phyloP scores from a whole-genome alignment of 1,140 invertebrate genomes.

The Limonius californicus region DNA sequence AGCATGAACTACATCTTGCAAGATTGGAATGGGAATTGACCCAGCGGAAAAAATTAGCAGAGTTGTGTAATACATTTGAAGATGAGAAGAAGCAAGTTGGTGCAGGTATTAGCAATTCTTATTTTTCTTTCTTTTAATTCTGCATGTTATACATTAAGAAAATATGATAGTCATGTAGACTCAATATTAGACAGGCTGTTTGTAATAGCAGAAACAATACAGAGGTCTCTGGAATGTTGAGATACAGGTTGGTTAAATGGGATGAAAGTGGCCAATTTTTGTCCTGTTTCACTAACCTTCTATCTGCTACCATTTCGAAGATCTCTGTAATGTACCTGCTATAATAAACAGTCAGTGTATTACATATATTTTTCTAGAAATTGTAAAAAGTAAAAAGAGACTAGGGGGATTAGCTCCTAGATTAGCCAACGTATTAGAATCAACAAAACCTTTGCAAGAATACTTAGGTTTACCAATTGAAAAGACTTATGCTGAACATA shows the following conservation, averaged over 20 bases:
- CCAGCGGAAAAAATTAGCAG: conserved; percentile 80
- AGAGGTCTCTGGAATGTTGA: too few relatives aligned
- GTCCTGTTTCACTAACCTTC: too few relatives aligned
- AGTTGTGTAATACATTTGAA: conserved; percentile 71
- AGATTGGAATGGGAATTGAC: conserved; percentile 88
- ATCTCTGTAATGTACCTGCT: too few relatives aligned
- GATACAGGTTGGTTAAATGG: too few relatives aligned
- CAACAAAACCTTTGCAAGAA: conserved; percentile 86
- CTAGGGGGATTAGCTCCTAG: conserved; percentile 80
- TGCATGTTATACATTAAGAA: too few relatives aligned
- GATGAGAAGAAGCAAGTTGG: conserved; percentile 65
- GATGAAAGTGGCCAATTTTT: too few relatives aligned
- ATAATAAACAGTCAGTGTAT: neutral
- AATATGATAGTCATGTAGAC: too few relatives aligned
- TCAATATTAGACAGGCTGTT: too few relatives aligned
- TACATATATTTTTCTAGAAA: conserved; percentile 51
- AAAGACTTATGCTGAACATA: conserved; percentile 69
- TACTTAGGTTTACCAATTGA: conserved; percentile 79
- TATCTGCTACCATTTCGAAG: too few relatives aligned
- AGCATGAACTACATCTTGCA: conserved; percentile 79
- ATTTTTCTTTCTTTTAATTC: too few relatives aligned
- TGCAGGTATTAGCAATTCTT: conserved; percentile 36
- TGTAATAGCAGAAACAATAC: too few relatives aligned
- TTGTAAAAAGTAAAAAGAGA: conserved; percentile 74
- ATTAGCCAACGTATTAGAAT: conserved; percentile 67